Evolutionary conservation across 2,888 invertebrate species (phyloP).

Genomic region (Drosophila paracracens): DNA sequence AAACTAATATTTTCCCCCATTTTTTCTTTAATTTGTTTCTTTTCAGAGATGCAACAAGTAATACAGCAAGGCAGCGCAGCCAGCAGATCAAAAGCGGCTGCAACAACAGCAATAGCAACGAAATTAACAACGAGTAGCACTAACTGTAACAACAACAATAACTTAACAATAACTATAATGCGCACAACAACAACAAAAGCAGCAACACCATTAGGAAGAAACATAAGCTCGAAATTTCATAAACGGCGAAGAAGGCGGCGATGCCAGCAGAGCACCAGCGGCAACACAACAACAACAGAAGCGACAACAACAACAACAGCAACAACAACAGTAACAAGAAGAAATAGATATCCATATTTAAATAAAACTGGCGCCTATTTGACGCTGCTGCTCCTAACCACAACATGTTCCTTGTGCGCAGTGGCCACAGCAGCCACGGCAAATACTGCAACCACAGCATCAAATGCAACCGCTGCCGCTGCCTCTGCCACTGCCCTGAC

Average conservation of each 20-base stretch:
- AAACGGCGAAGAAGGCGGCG: constrained; percentile 64
- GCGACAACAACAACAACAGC: constrained; percentile 10
- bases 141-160: constrained; percentile 32
- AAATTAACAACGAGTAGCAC: constrained; percentile 46
- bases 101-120: constrained; percentile 35
- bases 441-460: constrained; percentile 52
- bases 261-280: constrained; percentile 25
- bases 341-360: constrained; percentile 24
- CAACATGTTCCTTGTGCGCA: constrained; percentile 82
- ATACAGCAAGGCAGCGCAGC: constrained; percentile 37
- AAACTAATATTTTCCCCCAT: background rate
- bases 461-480: constrained; percentile 30
- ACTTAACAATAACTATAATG: constrained; percentile 29
- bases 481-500: constrained; percentile 3
- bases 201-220: constrained; percentile 28
- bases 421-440: constrained; percentile 64
- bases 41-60: constrained; percentile 59
- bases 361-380: constrained; percentile 63
- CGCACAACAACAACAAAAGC: constrained; percentile 16
- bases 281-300: constrained; percentile 26
- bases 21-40: background rate
- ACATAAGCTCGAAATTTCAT: constrained; percentile 45
- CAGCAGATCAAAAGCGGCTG: constrained; percentile 33
- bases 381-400: constrained; percentile 76
- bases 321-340: constrained; percentile 21